Base-by-base conservation (phyloP, 1,140 invertebrate species). In the Sinonovacula constricta region DNA sequence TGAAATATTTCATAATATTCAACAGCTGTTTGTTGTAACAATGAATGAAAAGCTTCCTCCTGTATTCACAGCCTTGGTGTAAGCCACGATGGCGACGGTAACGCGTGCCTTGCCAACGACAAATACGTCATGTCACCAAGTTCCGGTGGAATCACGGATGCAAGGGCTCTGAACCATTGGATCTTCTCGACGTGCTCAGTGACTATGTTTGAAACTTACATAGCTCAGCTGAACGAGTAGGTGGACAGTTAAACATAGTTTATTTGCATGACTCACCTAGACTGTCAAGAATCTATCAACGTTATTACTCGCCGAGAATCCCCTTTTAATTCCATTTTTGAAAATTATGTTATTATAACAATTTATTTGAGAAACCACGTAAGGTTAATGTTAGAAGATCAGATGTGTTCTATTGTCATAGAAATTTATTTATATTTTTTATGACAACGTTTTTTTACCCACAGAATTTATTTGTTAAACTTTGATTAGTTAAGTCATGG, bases 101-200 rank as follows among this genome's bases (percentile, higher is more conserved):
- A 69, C 45, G 30, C 3, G 12, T 69, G 66, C 33, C 24, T 26
- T 3, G 36, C 66, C 28, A 31, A 69, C 49, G 49, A 69, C 26
- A 69, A 69, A n/a, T 28, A 69, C 49, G 45, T 69, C 2, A 69
- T 69, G 66, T 69, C 66, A 15, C 49, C 66, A 5, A 69, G 66
- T 30, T 49, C 1, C 2, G 66, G 66, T 5, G 45, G 49, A 3
- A 31, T 69, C 22, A 69, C 66, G 33, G 66, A 69, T 49, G n/a
- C 66, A 30, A 18, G 66, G 14, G 66, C 66, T 49, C 14, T 26
- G 5, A 69, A 69, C 51, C 66, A 69, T 51, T 69, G 39, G 1
- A 34, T 53, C 7, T 69, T 69, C 30, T 69, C 66, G 10, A 18
- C 45, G n/a, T 69, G 66, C 45, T 30, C 7, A 10, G 51, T 69